Percentiles rank a stretch among this genome's conserved stretches.
phyloP scores from a whole-genome alignment of 2,888 invertebrate genomes.

The Carpatolechia fugitivella region DNA sequence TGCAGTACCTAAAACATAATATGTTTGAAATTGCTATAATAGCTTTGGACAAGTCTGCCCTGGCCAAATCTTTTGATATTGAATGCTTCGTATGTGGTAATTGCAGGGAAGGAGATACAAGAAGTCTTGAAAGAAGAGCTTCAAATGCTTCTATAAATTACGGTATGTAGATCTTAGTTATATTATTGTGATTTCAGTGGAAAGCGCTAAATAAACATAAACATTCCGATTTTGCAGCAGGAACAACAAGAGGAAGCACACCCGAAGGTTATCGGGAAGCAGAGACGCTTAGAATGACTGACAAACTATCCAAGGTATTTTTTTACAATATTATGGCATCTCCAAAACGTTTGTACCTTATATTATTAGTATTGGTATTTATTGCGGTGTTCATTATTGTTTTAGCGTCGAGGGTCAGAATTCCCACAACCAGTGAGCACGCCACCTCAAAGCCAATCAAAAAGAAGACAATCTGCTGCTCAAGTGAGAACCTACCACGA shows the following conservation, averaged over 20 bases:
- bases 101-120: constrained; percentile 67
- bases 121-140: constrained; percentile 66
- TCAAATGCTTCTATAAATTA: constrained; percentile 71
- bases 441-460: constrained; percentile 55
- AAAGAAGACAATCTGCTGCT: constrained; percentile 61
- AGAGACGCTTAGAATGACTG: constrained; percentile 66
- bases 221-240: constrained; percentile 36
- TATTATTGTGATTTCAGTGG: too few species aligned
- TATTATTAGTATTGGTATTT: too few species aligned
- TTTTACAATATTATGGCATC: not conserved
- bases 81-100: too few species aligned
- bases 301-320: constrained; percentile 58
- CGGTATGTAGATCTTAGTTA: constrained; percentile 39
- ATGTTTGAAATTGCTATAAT: too few species aligned
- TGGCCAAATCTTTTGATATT: too few species aligned
- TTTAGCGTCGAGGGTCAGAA: constrained; percentile 71
- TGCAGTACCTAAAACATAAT: too few species aligned
- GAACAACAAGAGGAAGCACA: constrained; percentile 54
- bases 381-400: too few species aligned
- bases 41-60: too few species aligned
- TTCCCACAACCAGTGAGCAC: constrained; percentile 71
- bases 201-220: too few species aligned
- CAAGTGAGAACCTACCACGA: constrained; percentile 56
- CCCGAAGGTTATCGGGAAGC: constrained; percentile 73
- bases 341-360: too few species aligned